These are phyloP conservation scores for Calosoma granatense DNA, from an alignment of 1,140 invertebrate genomes.

Conservation along the genomic window DNA sequence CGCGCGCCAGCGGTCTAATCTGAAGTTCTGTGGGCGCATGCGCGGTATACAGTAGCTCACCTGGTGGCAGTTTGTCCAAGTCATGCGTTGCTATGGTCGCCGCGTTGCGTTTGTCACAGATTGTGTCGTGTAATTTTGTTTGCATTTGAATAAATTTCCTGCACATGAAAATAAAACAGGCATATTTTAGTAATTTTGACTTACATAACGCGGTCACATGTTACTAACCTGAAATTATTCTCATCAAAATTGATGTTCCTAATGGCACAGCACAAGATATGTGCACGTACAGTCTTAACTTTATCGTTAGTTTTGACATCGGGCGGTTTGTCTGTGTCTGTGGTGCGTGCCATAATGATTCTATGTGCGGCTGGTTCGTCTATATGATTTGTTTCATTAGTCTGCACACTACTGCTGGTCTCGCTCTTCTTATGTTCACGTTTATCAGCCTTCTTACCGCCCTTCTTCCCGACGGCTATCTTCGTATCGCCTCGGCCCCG, in stretches of 20 bases:
- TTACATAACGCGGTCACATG: neutral
- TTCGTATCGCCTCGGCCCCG: conserved; percentile 30
- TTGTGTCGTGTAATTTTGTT: conserved; percentile 66
- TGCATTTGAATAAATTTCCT: conserved; percentile 74
- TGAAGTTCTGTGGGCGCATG: conserved; percentile 45
- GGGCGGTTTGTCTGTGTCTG: conserved; percentile 35
- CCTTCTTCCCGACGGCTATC: conserved; percentile 34
- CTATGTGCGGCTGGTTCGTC: neutral
- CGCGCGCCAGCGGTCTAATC: conserved; percentile 54
- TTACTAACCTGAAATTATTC: conserved; percentile 36
- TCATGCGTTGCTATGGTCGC: conserved; percentile 80
- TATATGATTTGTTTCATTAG: neutral
- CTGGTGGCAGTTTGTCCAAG: conserved; percentile 49
- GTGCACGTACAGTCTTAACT: conserved; percentile 51
- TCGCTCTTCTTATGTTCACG: conserved; percentile 28
- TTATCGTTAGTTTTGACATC: conserved; percentile 44
- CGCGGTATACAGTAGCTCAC: conserved; percentile 56
- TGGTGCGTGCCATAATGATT: neutral
- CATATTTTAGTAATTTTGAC: neutral
- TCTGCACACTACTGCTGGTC: conserved; percentile 43
- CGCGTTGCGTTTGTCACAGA: conserved; percentile 65
- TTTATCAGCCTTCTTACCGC: conserved; percentile 35
- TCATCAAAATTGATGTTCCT: conserved; percentile 53
- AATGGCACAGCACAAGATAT: conserved; percentile 64
- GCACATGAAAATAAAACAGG: neutral